Evolutionary conservation across 2,888 invertebrate species (phyloP), one percentile per base, ranked within the genome.

Genomic region (Amaurobius ferox): DNA sequence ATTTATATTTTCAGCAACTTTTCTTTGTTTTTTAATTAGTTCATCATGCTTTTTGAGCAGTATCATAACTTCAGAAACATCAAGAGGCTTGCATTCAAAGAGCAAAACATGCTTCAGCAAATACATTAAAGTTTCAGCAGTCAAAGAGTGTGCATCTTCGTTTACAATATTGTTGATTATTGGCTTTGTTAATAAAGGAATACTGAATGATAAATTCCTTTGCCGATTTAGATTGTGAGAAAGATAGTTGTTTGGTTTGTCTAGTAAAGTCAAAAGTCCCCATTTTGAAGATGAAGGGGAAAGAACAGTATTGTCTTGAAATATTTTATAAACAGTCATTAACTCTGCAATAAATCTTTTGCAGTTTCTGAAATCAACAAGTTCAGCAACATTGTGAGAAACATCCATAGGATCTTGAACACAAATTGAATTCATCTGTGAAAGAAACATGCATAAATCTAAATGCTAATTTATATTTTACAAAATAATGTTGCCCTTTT

Each of bases 381-480:
- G 62, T 6, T 86, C 79, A 7, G 86, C 86, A 32, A 86, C 86
- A 86, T 86, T 86, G 26, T 86, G 86, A 2, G 79, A 19, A 7
- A 35, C 3, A 11, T 26, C 28, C 68, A 86, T 44, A 28, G 86
- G 86, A 68, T 86, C 86, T 35, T 86, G 86, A 13, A 86, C 68
- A 73, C 78, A 86, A 7, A 86, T 40, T 13, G 78, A 28, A 73
- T 86, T 86, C 62, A 73, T 73, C 86, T 86, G 61, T n/a, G n/a
- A n/a, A 70, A 73, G 55, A 44, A 73, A 30, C 9, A 35, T 35
- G 35, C 5, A 35, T 35, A 35, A 35, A 35, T 35, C 5, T 35
- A 7, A 35, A 35, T n/a, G n/a, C n/a, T n/a, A n/a, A n/a, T n/a
- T n/a, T n/a, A n/a, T n/a, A n/a, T n/a, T n/a, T n/a, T n/a, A n/a